Conservation (phyloP, 2,113 vertebrate species). For the Myotis yumanensis region DNA sequence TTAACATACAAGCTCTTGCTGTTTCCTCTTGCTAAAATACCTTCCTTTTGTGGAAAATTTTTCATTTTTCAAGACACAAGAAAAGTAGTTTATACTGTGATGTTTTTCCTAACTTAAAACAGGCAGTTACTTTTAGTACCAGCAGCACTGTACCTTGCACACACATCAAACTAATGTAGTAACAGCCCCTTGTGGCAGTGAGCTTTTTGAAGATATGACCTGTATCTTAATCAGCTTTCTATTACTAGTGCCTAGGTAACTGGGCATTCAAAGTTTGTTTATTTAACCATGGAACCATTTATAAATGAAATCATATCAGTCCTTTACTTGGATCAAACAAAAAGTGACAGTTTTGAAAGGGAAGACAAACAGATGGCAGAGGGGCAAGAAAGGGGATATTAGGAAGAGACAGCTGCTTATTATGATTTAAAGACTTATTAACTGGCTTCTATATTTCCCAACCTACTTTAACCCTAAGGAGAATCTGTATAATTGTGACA, state of each 20-base stretch:
- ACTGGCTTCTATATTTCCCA: not conserved
- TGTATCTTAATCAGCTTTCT: not conserved
- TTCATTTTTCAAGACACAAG: not conserved
- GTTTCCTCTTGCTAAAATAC: not conserved
- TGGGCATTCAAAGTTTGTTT: not conserved
- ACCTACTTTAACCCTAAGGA: not conserved
- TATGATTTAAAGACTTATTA: not conserved
- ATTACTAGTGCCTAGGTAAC: not conserved
- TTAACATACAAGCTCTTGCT: not conserved
- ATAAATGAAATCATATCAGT: not conserved
- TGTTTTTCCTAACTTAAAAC: slow-evolving; percentile 4
- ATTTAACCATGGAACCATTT: not conserved
- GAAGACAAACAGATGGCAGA: not conserved
- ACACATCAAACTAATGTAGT: not conserved
- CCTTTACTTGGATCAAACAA: not conserved
- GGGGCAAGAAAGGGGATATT: not conserved
- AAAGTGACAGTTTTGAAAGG: not conserved
- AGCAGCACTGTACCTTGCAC: not conserved
- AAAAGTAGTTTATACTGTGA: not conserved
- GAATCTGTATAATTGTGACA: not conserved
- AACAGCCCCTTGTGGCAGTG: not conserved
- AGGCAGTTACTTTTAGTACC: not conserved
- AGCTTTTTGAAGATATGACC: not conserved
- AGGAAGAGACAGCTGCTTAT: not conserved
- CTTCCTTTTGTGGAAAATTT: not conserved